phyloP scores from a whole-genome alignment of 2,888 invertebrate genomes.

The Craniophora ligustri region DNA sequence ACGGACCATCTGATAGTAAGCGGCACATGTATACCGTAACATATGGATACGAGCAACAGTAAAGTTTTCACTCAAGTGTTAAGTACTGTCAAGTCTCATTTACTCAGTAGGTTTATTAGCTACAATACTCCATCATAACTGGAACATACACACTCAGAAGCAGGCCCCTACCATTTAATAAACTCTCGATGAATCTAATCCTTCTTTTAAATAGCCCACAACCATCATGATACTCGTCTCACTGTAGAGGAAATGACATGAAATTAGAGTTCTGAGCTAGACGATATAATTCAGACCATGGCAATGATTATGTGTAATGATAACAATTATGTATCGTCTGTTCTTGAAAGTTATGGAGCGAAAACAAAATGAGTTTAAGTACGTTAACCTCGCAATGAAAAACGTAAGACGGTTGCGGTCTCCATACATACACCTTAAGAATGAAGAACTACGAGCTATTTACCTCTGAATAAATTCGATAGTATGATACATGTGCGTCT shows the following conservation, averaged over 20 bases:
- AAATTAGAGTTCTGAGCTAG: constrained; percentile 12
- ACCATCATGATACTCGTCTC: not conserved
- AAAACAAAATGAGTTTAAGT: constrained; percentile 44
- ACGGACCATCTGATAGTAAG: too few relatives aligned
- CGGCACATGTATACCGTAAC: too few relatives aligned
- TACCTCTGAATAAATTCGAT: too few relatives aligned
- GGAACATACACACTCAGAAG: too few relatives aligned
- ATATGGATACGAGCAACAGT: too few relatives aligned
- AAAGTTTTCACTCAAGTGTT: too few relatives aligned
- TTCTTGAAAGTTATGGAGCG: constrained; percentile 54
- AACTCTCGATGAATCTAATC: not conserved
- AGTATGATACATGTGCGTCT: too few relatives aligned
- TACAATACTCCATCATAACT: too few relatives aligned
- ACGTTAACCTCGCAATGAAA: constrained; percentile 43
- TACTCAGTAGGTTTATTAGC: too few relatives aligned
- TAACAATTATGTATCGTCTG: constrained; percentile 48
- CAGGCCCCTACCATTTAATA: too few relatives aligned
- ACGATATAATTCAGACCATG: constrained; percentile 29
- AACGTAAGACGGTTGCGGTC: constrained; percentile 12
- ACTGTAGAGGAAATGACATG: constrained; percentile 25
- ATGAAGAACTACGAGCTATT: not conserved
- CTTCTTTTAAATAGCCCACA: not conserved
- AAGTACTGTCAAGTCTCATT: too few relatives aligned
- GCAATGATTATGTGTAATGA: constrained; percentile 38
- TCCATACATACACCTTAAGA: not conserved